phyloP scores from a whole-genome alignment of 2,797 vertebrate genomes.

The Tokudaia muenninki region DNA sequence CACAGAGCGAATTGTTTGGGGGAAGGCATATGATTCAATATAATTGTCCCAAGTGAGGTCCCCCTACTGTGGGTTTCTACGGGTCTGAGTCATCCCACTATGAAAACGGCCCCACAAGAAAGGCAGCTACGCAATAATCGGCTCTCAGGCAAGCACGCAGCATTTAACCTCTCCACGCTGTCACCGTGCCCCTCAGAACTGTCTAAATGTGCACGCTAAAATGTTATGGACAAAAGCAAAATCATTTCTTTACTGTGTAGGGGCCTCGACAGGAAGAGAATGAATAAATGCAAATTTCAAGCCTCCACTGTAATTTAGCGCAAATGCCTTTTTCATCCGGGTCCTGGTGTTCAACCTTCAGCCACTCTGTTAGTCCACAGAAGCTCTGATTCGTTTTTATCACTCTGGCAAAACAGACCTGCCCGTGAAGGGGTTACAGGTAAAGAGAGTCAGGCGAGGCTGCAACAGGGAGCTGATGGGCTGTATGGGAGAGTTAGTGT shows the following conservation, averaged over 20 bases:
- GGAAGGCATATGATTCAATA: constrained; percentile 83
- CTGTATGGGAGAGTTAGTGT: accelerated
- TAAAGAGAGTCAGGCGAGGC: no score
- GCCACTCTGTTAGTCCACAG: not conserved
- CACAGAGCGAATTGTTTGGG: constrained; percentile 87
- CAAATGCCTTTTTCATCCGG: constrained; percentile 38
- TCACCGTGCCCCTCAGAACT: constrained; percentile 12
- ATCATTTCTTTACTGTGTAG: constrained; percentile 41
- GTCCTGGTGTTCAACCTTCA: not conserved
- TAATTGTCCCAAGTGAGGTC: constrained; percentile 80
- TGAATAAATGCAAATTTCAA: constrained; percentile 67
- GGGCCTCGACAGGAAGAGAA: constrained; percentile 60
- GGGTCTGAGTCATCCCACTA: constrained; percentile 83
- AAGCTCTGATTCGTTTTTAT: not conserved
- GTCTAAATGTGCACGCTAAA: constrained; percentile 74
- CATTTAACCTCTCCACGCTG: constrained; percentile 63
- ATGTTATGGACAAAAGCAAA: constrained; percentile 70
- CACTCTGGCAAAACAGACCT: not conserved
- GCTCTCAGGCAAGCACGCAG: constrained; percentile 70
- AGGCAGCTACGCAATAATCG: constrained; percentile 83
- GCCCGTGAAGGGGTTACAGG: not conserved
- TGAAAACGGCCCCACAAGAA: constrained; percentile 79
- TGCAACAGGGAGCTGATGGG: not conserved
- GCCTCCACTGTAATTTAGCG: constrained; percentile 57
- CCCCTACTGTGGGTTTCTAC: constrained; percentile 83